A percentile compares a stretch with the other conserved stretches of the same genome.
These are phyloP conservation scores for Rhagophthalmus giganteus DNA, from an alignment of 2,888 invertebrate genomes.

Conservation along the genomic window DNA sequence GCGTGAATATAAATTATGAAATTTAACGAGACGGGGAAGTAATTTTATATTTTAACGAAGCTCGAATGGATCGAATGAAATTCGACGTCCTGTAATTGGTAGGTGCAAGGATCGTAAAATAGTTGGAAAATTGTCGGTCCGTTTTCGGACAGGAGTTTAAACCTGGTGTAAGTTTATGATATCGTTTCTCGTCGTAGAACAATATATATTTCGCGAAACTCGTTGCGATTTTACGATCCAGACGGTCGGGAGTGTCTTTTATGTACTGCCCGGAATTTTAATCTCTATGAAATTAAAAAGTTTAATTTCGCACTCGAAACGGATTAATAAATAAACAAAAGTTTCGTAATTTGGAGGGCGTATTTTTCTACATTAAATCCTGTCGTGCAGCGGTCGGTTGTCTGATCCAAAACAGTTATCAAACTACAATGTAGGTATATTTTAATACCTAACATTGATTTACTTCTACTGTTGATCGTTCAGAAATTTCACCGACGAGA, in stretches of 20 bases:
- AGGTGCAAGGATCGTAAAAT: conserved; percentile 21
- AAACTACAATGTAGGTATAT: no score
- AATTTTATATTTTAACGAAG: no score
- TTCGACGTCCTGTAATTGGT: conserved; percentile 8
- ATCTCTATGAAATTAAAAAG: conserved; percentile 31
- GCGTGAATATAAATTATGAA: no score
- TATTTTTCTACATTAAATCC: not conserved
- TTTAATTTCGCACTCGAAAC: conserved; percentile 24
- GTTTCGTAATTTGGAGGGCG: not conserved
- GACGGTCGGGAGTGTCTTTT: conserved; percentile 23
- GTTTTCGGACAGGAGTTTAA: conserved; percentile 20
- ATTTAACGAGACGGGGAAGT: no score
- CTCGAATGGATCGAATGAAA: no score
- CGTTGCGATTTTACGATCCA: conserved; percentile 25
- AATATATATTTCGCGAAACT: conserved; percentile 29
- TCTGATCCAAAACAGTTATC: no score
- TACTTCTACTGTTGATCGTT: no score
- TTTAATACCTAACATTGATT: no score
- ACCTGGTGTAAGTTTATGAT: conserved; percentile 24
- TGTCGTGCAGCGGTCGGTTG: not conserved
- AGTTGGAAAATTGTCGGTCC: conserved; percentile 16
- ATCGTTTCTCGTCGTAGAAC: conserved; percentile 21
- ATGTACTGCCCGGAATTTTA: conserved; percentile 24
- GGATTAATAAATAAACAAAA: not conserved
- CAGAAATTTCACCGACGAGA: no score